Percentiles rank a stretch among this genome's conserved stretches.
phyloP scores from a whole-genome alignment of 2,113 vertebrate genomes.

The Gobiocypris rarus region DNA sequence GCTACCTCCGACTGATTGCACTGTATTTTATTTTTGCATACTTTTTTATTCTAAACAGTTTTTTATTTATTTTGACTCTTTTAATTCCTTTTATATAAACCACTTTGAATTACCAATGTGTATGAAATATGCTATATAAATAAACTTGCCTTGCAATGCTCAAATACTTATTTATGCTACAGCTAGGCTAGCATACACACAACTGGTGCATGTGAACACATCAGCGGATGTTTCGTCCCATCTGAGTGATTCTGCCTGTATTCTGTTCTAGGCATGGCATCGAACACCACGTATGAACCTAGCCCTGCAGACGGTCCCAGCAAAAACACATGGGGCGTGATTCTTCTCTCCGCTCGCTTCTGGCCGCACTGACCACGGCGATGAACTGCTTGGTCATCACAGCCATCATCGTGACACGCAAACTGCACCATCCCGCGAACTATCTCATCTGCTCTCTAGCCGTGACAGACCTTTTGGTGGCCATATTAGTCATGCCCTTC shows the following conservation, averaged over 20 bases:
- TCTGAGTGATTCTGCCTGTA: conserved; percentile 14
- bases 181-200: neutral
- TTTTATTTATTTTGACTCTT: too few relatives aligned
- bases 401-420: conserved; percentile 93
- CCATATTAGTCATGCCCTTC: conserved; percentile 97
- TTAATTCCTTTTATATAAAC: too few relatives aligned
- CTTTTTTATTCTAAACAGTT: too few relatives aligned
- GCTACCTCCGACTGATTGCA: too few relatives aligned
- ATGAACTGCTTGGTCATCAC: conserved; percentile 98
- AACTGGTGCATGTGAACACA: neutral
- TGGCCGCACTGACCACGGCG: conserved; percentile 89
- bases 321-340: conserved; percentile 81
- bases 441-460: conserved; percentile 97
- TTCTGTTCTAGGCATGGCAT: conserved; percentile 82
- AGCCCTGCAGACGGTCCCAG: conserved; percentile 68
- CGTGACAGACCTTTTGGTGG: conserved; percentile 95
- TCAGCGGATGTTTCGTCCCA: conserved; percentile 9
- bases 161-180: neutral
- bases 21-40: too few relatives aligned
- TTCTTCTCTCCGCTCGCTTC: conserved; percentile 86
- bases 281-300: conserved; percentile 84
- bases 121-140: too few relatives aligned
- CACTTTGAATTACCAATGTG: too few relatives aligned
- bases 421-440: conserved; percentile 96
- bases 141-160: neutral